Conservation (phyloP, 2,888 invertebrate species). For the Diaperis boleti region DNA sequence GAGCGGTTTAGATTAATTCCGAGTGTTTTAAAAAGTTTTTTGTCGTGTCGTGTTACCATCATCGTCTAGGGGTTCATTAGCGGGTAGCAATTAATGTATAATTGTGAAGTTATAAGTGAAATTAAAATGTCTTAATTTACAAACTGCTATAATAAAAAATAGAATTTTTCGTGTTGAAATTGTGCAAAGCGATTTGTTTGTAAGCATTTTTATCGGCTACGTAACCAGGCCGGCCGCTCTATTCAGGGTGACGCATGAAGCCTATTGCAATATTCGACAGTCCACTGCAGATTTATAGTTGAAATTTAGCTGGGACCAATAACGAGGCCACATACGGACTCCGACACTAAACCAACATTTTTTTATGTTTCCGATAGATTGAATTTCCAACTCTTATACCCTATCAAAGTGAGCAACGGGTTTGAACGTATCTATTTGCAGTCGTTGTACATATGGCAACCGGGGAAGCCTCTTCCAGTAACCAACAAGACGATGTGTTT, state of each 20-base stretch:
- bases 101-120: no score
- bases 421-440: conserved; percentile 10
- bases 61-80: no score
- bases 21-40: no score
- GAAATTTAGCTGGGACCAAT: conserved; percentile 18
- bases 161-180: neutral
- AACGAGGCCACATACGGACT: conserved; percentile 15
- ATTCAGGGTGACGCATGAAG: conserved; percentile 7
- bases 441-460: neutral
- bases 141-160: no score
- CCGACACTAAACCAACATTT: conserved; percentile 21
- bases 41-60: no score
- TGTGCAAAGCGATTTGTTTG: no score
- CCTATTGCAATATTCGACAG: conserved; percentile 7
- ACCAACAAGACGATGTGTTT: neutral
- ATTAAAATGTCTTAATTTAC: no score
- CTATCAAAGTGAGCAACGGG: conserved; percentile 1
- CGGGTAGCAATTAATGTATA: no score
- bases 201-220: neutral
- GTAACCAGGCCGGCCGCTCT: neutral
- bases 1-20: no score
- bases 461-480: neutral
- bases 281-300: conserved; percentile 23
- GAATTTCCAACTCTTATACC: conserved; percentile 20
- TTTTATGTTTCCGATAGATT: conserved; percentile 27